These are phyloP conservation scores for Rhinolophus sinicus DNA, from an alignment of 2,113 vertebrate genomes.

Conservation along the genomic window DNA sequence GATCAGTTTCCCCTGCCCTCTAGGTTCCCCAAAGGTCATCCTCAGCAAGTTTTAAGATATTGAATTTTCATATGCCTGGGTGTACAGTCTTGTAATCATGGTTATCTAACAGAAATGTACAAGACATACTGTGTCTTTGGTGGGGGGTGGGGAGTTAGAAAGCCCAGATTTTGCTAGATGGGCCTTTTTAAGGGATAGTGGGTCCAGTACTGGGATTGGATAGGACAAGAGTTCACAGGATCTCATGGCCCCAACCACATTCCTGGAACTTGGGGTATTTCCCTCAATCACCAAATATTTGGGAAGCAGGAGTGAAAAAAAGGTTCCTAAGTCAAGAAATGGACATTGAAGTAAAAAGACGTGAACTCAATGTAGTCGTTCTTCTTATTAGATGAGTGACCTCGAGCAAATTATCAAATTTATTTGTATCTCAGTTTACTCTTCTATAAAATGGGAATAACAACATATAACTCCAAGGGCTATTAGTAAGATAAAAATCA, in stretches of 20 bases:
- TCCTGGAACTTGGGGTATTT: neutral
- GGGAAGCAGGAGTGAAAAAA: neutral
- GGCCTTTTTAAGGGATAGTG: neutral
- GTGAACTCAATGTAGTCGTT: neutral
- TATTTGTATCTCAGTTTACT: neutral
- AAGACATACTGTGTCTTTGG: neutral
- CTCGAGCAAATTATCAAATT: neutral
- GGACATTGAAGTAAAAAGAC: neutral
- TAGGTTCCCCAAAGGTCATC: neutral
- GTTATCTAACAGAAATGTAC: neutral
- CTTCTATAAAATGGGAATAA: neutral
- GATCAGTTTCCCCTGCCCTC: neutral
- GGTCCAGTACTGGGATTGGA: accelerated
- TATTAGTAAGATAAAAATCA: neutral
- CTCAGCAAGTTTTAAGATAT: neutral
- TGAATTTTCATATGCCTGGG: neutral
- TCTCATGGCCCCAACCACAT: neutral
- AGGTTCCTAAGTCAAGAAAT: neutral
- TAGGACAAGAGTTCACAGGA: neutral
- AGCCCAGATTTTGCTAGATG: neutral
- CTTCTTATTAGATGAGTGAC: neutral
- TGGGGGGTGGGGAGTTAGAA: neutral
- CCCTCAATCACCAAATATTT: neutral
- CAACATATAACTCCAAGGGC: neutral
- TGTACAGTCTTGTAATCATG: neutral